Evolutionary conservation across 2,797 vertebrate species (phyloP).

Genomic region (Sebastes steindachneri): DNA sequence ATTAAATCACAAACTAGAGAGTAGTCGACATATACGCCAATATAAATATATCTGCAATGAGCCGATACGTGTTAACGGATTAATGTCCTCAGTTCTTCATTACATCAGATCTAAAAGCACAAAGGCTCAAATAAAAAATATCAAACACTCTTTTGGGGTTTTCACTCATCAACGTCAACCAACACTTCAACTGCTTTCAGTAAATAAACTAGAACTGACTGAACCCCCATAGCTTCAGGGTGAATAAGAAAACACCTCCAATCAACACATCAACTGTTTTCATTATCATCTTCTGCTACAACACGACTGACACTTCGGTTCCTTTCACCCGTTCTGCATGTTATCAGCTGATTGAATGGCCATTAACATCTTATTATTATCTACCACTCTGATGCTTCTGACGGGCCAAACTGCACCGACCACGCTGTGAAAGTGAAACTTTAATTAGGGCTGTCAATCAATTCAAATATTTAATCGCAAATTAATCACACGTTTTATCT

Average conservation of each 20-base stretch:
- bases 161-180: not conserved
- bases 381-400: too few relatives aligned
- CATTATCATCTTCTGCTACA: not conserved
- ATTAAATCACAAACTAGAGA: not conserved
- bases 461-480: too few relatives aligned
- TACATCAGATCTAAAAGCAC: too few relatives aligned
- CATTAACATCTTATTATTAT: too few relatives aligned
- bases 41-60: not conserved
- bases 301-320: not conserved
- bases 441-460: too few relatives aligned
- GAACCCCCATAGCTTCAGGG: not conserved
- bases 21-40: not conserved
- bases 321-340: not conserved
- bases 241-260: not conserved
- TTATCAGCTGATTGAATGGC: too few relatives aligned
- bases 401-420: too few relatives aligned
- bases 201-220: not conserved
- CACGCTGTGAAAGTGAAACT: too few relatives aligned
- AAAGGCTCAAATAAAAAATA: not conserved
- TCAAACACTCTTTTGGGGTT: not conserved
- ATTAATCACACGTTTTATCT: too few relatives aligned
- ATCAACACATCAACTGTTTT: not conserved
- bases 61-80: not conserved
- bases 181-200: not conserved
- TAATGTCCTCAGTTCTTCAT: not conserved